Evolutionary conservation across 2,113 vertebrate genomes (phyloP), one percentile per base, ranked within the genome.

Genomic region (Craseonycteris thonglongyai): DNA sequence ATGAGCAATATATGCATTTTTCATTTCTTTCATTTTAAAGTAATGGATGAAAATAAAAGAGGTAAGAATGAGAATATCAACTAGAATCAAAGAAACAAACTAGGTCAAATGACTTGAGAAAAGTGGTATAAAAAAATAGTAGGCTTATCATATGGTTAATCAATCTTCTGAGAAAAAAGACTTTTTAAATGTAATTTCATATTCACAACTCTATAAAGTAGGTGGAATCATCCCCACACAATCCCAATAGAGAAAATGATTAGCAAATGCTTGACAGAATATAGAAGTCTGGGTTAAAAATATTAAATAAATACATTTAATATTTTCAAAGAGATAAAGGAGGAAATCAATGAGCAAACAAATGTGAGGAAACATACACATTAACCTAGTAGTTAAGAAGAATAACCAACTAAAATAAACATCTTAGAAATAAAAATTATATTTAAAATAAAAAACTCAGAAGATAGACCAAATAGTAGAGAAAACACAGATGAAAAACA

Each of bases 281-380:
- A 89, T 24, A 80, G 59, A 89, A 79, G 1, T 65, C n/a, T 74
- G 40, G 30, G 13, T 68, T 85, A 68, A 9, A 14, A 61, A 72
- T 89, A 75, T 82, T 71, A 81, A 90, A 82, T n/a, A n/a, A n/a
- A n/a, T n/a, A 78, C 8, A 89, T 69, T 69, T 49, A 76, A 58
- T 86, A 86, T 85, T n/a, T 83, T 81, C 61, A 90, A 74, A 89
- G 51, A 92, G 28, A 68, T 74, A 88, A 95, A 88, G 58, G 63
- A 92, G 5, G 54, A 94, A 95, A 76, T 94, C 40, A 92, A 82
- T 7, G 54, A 84, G 21, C 16, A 89, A 61, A 63, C 1, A 47
- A 88, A 90, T 47, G 11, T 40, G 14, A 85, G 51, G 3, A 94
- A 87, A 90, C 24, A 71, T 24, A 63, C 28, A 68, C 47, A 75